phyloP scores from a whole-genome alignment of 2,113 vertebrate species.

The Strix uralensis region DNA sequence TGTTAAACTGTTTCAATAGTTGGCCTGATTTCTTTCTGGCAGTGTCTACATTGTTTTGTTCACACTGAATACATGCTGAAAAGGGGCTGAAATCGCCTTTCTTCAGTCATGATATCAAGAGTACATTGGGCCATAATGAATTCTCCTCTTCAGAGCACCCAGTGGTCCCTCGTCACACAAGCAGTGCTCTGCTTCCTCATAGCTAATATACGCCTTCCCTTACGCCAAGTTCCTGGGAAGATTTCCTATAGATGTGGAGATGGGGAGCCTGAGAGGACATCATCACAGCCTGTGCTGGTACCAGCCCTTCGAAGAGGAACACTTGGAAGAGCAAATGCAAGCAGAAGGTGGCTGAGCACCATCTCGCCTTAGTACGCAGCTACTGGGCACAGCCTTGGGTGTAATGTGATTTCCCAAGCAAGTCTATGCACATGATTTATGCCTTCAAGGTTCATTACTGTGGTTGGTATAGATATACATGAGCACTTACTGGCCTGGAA shows the following conservation, averaged over 20 bases:
- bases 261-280: neutral
- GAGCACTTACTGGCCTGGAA: neutral
- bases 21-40: constrained; percentile 33
- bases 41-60: neutral
- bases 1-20: neutral
- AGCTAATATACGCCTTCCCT: neutral
- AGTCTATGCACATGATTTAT: neutral
- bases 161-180: neutral
- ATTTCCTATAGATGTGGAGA: neutral
- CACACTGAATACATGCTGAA: neutral
- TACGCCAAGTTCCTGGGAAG: neutral
- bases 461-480: neutral
- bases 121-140: fast-evolving
- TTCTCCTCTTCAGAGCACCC: neutral
- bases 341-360: neutral
- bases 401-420: neutral
- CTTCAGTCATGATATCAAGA: neutral
- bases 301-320: neutral
- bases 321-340: neutral
- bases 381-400: neutral
- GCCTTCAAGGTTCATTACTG: neutral
- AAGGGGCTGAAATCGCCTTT: neutral
- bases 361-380: neutral
- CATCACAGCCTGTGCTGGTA: neutral
- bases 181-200: neutral